Percentiles rank a stretch among this genome's conserved stretches.
Evolutionary conservation across 2,797 vertebrate species (phyloP).

Genomic region (Sternarchorhynchus goeldii): DNA sequence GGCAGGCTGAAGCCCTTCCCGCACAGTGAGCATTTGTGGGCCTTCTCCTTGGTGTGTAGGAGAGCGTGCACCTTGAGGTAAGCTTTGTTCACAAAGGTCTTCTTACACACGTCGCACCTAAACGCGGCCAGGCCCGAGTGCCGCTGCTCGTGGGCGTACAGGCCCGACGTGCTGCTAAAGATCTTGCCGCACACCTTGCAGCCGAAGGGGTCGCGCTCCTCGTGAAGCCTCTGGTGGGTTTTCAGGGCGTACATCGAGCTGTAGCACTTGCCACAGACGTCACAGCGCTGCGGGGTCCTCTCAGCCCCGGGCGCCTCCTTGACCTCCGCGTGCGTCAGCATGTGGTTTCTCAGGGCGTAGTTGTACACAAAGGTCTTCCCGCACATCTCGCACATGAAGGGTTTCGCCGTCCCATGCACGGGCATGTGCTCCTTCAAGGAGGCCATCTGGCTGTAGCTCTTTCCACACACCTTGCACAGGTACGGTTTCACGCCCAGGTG

Average conservation of each 20-base stretch:
- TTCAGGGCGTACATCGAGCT: constrained; percentile 42
- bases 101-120: constrained; percentile 72
- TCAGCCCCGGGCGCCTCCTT: not conserved
- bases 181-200: constrained; percentile 51
- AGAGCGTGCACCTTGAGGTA: constrained; percentile 74
- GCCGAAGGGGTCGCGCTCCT: constrained; percentile 39
- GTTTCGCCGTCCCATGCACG: constrained; percentile 52
- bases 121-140: constrained; percentile 68
- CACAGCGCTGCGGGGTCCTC: constrained; percentile 40
- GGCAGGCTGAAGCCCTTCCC: constrained; percentile 56
- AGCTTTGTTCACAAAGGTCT: constrained; percentile 75
- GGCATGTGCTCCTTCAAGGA: constrained; percentile 72
- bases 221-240: constrained; percentile 63
- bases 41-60: constrained; percentile 68
- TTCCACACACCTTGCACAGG: constrained; percentile 67
- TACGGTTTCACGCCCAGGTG: constrained; percentile 72
- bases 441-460: constrained; percentile 71
- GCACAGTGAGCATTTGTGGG: constrained; percentile 52
- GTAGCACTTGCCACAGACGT: constrained; percentile 51
- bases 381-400: constrained; percentile 65
- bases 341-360: constrained; percentile 58
- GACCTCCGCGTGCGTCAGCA: constrained; percentile 30
- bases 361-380: constrained; percentile 65
- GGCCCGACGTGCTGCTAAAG: constrained; percentile 40
- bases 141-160: constrained; percentile 61